Evolutionary conservation across 2,113 vertebrate species (phyloP).

Genomic region (Sander vitreus): DNA sequence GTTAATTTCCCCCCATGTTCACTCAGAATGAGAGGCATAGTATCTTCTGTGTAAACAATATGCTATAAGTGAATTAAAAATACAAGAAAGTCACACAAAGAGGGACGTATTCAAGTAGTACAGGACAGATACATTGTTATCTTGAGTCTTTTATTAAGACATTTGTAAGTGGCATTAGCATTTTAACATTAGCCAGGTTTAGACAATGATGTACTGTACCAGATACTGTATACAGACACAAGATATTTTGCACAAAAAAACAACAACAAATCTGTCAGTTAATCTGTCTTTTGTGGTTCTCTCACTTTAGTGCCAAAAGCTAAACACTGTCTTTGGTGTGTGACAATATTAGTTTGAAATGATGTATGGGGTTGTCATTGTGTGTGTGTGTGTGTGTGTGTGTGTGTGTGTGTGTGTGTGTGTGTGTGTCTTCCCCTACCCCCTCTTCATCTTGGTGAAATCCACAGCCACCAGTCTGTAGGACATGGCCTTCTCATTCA

Average conservation of each 20-base stretch:
- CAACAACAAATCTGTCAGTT: not conserved
- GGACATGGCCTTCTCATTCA: slow-evolving; percentile 97
- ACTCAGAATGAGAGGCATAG: too few species aligned
- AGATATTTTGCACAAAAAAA: not conserved
- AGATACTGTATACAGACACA: not conserved
- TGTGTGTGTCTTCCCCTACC: slow-evolving; percentile 75
- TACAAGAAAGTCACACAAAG: not conserved
- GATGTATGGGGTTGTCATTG: slow-evolving; percentile 2
- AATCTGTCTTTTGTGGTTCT: not conserved
- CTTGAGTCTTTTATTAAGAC: too few species aligned
- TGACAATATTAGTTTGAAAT: slow-evolving; percentile 12
- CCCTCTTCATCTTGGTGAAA: slow-evolving; percentile 97
- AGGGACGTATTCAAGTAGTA: not conserved
- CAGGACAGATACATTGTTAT: not conserved
- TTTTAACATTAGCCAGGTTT: not conserved
- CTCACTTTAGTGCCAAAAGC: not conserved
- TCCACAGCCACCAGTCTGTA: slow-evolving; percentile 94
- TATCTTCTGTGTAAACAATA: too few species aligned
- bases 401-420: not conserved
- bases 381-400: not conserved
- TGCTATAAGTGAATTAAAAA: too few species aligned
- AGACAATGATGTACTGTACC: not conserved
- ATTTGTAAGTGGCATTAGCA: too few species aligned
- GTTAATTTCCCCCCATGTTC: not conserved
- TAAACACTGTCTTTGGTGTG: not conserved